phyloP scores from a whole-genome alignment of 2,113 vertebrate species.

The Periophthalmodon schlosseri region DNA sequence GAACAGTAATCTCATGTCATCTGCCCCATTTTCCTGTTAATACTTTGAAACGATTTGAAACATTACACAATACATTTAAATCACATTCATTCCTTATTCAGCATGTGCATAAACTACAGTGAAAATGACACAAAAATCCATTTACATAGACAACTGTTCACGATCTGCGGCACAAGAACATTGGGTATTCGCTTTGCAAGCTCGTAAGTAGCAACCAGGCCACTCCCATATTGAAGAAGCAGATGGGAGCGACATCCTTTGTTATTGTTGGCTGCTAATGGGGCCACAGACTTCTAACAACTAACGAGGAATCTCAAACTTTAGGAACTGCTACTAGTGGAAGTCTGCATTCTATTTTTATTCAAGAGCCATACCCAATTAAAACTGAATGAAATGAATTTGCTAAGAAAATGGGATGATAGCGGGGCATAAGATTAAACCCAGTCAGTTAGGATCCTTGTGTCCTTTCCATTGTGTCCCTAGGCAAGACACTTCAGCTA shows the following conservation, averaged over 20 bases:
- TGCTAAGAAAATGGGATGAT: too few species aligned
- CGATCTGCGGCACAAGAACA: not conserved
- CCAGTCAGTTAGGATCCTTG: too few species aligned
- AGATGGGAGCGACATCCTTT: constrained; percentile 1
- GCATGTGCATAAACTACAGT: not conserved
- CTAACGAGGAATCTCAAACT: not conserved
- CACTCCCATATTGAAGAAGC: not conserved
- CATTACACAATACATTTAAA: too few species aligned
- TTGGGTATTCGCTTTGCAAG: not conserved
- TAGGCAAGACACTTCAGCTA: too few species aligned
- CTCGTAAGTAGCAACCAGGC: not conserved
- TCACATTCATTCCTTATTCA: too few species aligned
- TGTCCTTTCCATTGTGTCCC: too few species aligned
- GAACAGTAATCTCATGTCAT: too few species aligned
- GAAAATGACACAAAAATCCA: not conserved
- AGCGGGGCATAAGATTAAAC: too few species aligned
- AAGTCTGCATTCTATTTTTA: not conserved
- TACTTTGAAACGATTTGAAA: too few species aligned
- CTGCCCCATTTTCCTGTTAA: too few species aligned
- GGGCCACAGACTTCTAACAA: not conserved
- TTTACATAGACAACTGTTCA: not conserved
- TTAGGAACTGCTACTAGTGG: not conserved
- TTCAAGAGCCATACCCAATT: not conserved
- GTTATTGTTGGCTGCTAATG: constrained; percentile 4
- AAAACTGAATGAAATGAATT: too few species aligned